Conservation (phyloP, 2,888 invertebrate species). For the Caenorhabditis sinica region DNA sequence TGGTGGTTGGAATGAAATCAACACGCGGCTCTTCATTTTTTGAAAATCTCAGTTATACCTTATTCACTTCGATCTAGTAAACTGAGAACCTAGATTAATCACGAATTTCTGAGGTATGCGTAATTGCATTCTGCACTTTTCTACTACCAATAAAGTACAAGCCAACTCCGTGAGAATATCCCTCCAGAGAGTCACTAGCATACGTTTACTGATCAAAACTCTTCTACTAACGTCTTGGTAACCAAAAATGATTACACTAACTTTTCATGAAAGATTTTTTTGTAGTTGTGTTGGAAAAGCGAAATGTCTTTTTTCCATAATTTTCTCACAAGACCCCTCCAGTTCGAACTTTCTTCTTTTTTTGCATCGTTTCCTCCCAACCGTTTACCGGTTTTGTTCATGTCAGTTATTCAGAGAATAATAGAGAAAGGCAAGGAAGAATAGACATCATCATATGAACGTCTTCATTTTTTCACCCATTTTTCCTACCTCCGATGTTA, state of each 20-base stretch:
- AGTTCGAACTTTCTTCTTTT: no score
- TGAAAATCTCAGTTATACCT: neutral
- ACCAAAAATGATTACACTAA: no score
- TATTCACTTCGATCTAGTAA: no score
- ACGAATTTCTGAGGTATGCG: neutral
- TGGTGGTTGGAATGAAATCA: neutral
- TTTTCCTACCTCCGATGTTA: constrained; percentile 1
- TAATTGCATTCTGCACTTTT: neutral
- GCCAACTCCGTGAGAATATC: no score
- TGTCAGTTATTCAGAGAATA: constrained; percentile 6
- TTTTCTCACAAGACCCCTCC: neutral
- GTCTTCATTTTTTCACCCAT: constrained; percentile 12
- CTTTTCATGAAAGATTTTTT: no score
- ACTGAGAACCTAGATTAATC: no score
- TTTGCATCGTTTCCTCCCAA: no score
- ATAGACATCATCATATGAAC: constrained; percentile 14
- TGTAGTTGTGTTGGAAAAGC: neutral
- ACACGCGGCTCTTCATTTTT: neutral
- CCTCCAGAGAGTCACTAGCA: no score
- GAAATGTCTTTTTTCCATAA: neutral
- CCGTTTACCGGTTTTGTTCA: neutral
- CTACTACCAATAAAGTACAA: neutral
- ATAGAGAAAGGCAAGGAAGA: neutral
- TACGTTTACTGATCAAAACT: no score
- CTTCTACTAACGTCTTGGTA: no score